Conservation (phyloP, 2,888 invertebrate genomes). For the Sphaeridia pumilis region DNA sequence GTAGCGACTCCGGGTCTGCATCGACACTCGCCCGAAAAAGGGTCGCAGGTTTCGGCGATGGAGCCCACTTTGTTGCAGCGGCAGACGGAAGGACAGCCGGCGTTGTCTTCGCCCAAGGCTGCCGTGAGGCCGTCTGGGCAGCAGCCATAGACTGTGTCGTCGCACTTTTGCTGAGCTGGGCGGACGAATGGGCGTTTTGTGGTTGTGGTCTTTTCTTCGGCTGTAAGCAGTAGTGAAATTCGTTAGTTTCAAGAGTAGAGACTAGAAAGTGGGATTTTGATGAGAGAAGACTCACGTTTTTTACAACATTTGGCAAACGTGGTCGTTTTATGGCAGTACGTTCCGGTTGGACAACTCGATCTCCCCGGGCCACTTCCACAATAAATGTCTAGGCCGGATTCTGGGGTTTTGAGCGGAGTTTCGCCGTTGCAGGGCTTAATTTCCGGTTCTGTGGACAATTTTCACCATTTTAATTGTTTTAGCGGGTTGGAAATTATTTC, state of each 20-base stretch:
- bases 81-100: constrained; percentile 70
- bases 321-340: constrained; percentile 74
- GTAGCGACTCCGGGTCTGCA: constrained; percentile 83
- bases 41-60: constrained; percentile 59
- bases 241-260: background rate
- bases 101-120: constrained; percentile 61
- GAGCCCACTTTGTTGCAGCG: constrained; percentile 63
- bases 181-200: constrained; percentile 13
- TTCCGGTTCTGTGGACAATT: constrained; percentile 62
- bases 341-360: constrained; percentile 64
- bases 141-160: constrained; percentile 56
- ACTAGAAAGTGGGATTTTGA: background rate
- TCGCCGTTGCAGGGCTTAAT: constrained; percentile 76
- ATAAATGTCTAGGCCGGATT: constrained; percentile 62
- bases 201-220: constrained; percentile 16
- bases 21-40: constrained; percentile 61
- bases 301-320: constrained; percentile 73
- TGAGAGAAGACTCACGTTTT: constrained; percentile 50
- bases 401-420: constrained; percentile 58
- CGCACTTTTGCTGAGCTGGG: background rate
- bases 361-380: constrained; percentile 68
- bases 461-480: too few relatives aligned
- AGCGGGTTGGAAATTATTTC: too few relatives aligned
- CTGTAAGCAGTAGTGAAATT: too few relatives aligned
- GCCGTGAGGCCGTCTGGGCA: constrained; percentile 56